phyloP scores from a whole-genome alignment of 2,797 vertebrate genomes.

The Benthosema pterotum region DNA sequence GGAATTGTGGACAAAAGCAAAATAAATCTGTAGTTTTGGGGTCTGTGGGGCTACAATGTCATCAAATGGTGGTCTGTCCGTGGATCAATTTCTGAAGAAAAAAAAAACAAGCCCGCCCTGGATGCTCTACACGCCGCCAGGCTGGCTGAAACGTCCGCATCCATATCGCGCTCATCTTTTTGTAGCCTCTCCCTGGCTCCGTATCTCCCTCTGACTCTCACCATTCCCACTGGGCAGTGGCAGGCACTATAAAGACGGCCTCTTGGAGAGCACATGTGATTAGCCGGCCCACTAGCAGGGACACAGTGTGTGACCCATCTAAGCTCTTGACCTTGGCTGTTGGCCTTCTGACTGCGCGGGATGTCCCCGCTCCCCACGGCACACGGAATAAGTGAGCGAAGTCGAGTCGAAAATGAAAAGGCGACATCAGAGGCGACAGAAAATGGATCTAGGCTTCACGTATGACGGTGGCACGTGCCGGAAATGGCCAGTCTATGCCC shows the following conservation, averaged over 20 bases:
- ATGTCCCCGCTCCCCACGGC: constrained; percentile 45
- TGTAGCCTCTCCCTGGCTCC: constrained; percentile 9
- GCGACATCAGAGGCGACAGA: constrained; percentile 17
- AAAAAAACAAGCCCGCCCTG: constrained; percentile 21
- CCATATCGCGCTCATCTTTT: constrained; percentile 32
- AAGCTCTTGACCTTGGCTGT: constrained; percentile 50
- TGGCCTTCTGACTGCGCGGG: constrained; percentile 49
- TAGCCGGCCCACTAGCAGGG: constrained; percentile 67
- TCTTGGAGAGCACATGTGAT: constrained; percentile 72
- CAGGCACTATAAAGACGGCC: constrained; percentile 63
- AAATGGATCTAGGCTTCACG: background rate
- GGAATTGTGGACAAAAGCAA: too few species aligned
- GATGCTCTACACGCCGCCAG: constrained; percentile 23
- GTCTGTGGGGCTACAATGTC: too few species aligned
- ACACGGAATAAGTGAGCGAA: constrained; percentile 59
- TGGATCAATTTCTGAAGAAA: too few species aligned
- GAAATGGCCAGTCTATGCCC: too few species aligned
- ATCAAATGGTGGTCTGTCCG: too few species aligned
- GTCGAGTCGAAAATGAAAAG: constrained; percentile 35
- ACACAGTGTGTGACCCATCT: constrained; percentile 65
- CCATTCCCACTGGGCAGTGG: constrained; percentile 34
- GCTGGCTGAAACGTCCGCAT: constrained; percentile 39
- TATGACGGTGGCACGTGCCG: background rate
- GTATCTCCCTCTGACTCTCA: constrained; percentile 13
- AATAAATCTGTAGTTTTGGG: too few species aligned